phyloP scores from a whole-genome alignment of 1,140 invertebrate species.

The Saccostrea echinata region DNA sequence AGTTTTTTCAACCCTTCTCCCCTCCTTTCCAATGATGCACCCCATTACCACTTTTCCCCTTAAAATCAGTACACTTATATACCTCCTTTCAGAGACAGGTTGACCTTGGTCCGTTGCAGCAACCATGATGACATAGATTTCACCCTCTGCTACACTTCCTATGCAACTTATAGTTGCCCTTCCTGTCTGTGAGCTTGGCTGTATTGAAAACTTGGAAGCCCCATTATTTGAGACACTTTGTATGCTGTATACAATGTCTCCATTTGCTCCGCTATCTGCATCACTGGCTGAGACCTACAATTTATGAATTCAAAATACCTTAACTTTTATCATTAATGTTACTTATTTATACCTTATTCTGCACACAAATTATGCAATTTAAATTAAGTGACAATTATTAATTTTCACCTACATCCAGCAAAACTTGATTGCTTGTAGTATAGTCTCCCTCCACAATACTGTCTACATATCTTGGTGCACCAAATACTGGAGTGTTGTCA shows the following conservation, averaged over 20 bases:
- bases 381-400: neutral
- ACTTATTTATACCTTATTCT: no score
- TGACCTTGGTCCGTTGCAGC: conserved; percentile 59
- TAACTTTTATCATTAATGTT: no score
- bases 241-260: conserved; percentile 62
- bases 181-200: conserved; percentile 30
- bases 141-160: conserved; percentile 54
- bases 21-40: no score
- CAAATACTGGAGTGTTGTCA: conserved; percentile 63
- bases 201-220: conserved; percentile 53
- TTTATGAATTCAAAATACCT: neutral
- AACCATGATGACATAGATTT: conserved; percentile 60
- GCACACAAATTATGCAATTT: no score
- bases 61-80: neutral
- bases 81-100: conserved; percentile 35
- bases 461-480: conserved; percentile 38
- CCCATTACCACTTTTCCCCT: no score
- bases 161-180: conserved; percentile 51
- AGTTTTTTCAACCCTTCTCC: no score
- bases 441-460: conserved; percentile 61
- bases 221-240: conserved; percentile 59
- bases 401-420: conserved; percentile 52
- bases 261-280: conserved; percentile 60
- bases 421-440: conserved; percentile 39
- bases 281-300: conserved; percentile 67